phyloP scores from a whole-genome alignment of 2,797 vertebrate genomes.

The Phyllotis vaccarum region DNA sequence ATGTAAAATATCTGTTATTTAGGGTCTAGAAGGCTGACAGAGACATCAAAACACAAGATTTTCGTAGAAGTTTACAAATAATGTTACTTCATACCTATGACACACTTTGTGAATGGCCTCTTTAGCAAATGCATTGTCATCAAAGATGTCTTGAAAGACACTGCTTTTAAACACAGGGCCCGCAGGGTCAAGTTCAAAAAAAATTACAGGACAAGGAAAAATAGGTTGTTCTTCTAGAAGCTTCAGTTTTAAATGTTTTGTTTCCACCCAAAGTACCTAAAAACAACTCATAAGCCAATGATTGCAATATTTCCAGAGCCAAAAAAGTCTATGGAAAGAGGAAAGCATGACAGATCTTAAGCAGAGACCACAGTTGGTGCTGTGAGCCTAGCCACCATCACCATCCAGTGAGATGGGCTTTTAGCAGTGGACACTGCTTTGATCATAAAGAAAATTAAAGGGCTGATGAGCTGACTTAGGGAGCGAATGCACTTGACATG shows the following conservation, averaged over 20 bases:
- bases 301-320: not conserved
- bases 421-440: not conserved
- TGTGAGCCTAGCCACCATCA: not conserved
- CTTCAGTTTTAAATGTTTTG: not conserved
- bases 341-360: not conserved
- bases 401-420: not conserved
- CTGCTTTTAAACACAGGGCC: not conserved
- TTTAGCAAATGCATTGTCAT: not conserved
- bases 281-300: not conserved
- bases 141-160: not conserved
- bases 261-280: not conserved
- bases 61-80: not conserved
- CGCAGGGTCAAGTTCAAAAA: not conserved
- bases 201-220: not conserved
- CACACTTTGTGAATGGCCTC: not conserved
- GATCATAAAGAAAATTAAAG: not conserved
- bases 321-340: not conserved
- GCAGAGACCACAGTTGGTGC: not conserved
- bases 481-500: not conserved
- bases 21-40: not conserved
- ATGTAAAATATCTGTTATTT: not conserved
- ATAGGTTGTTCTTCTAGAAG: not conserved
- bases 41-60: not conserved
- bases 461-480: not conserved
- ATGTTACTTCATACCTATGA: not conserved